Conservation (phyloP, 2,888 invertebrate genomes). For the Athetis lepigone region DNA sequence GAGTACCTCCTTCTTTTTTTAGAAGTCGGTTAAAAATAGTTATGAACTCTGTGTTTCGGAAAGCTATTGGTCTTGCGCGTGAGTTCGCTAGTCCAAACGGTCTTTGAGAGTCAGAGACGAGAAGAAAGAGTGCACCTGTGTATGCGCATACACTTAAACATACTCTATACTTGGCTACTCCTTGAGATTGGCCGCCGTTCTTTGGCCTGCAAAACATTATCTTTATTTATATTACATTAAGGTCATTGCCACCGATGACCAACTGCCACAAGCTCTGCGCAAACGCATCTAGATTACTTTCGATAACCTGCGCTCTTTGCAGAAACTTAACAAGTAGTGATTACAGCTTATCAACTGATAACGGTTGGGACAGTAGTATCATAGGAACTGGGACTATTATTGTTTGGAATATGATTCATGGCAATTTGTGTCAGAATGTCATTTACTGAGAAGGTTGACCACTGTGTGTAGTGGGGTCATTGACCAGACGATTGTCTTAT, state of each 20-base stretch:
- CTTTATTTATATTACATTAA: not conserved
- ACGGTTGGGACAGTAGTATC: not conserved
- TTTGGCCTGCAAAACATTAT: no score
- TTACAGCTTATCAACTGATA: constrained; percentile 25
- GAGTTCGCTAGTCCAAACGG: no score
- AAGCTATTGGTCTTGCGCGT: no score
- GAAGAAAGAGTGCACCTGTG: no score
- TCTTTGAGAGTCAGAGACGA: no score
- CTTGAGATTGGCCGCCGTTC: no score
- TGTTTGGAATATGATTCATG: constrained; percentile 6
- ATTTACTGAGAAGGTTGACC: not conserved
- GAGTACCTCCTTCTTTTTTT: no score
- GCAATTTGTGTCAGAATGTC: not conserved
- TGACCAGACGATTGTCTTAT: no score
- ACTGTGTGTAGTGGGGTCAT: not conserved
- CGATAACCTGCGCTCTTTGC: constrained; percentile 16
- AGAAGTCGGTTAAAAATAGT: no score
- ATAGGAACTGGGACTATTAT: not conserved
- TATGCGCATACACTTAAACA: no score
- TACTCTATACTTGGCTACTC: no score
- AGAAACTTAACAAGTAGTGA: constrained; percentile 30
- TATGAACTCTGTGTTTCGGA: no score
- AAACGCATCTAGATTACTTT: constrained; percentile 31
- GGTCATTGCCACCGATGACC: constrained; percentile 6
- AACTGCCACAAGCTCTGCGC: constrained; percentile 33